Base-by-base conservation (phyloP, 2,113 vertebrate species). In the Phalacrocorax aristotelis region DNA sequence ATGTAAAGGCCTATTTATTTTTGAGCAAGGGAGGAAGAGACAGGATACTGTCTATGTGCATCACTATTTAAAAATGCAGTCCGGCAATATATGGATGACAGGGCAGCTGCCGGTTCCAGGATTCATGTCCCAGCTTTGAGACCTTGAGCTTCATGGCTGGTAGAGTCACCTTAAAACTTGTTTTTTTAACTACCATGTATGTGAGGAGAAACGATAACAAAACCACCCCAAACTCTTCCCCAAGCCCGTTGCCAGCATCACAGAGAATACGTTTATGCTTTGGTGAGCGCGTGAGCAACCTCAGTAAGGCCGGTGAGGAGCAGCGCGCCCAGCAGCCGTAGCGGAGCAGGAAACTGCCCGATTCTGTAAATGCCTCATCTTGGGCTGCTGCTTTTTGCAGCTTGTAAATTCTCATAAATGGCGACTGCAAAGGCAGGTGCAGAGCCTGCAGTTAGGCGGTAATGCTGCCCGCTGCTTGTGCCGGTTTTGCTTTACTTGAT, bases 51-150 rank as follows among this genome's bases (percentile, higher is more conserved):
- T 5, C 29, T 12, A 3, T 32, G 10, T 22, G 40, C 62, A 36
- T 8, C 27, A 2, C 44, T 44, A 6, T 9, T n/a, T 29, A 14
- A 29, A 54, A 27, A 44, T 11, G 10, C 0, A 2, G 8, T 15
- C 52, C 70, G 68, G 80, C 65, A 38, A 34, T 22, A 10, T 8
- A 11, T 27, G 76, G 30, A 18, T 40, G 32, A 23, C n/a, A 13
- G 38, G 27, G 13, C 30, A 34, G 17, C 25, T 11, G 34, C 54
- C 38, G 48, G 13, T 11, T 22, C 32, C 30, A 38, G 54, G 16
- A 3, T 14, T 46, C 72, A 14, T 44, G 52, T n/a, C 49, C 38
- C 58, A 64, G 17, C 55, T 27, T 21, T 60, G 44, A n/a, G 48
- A 78, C 49, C 30, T 54, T 34, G 84, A 82, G 60, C 32, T 66